These are phyloP conservation scores for Genyomyrus donnyi DNA, from an alignment of 2,113 vertebrate genomes.

Conservation along the genomic window DNA sequence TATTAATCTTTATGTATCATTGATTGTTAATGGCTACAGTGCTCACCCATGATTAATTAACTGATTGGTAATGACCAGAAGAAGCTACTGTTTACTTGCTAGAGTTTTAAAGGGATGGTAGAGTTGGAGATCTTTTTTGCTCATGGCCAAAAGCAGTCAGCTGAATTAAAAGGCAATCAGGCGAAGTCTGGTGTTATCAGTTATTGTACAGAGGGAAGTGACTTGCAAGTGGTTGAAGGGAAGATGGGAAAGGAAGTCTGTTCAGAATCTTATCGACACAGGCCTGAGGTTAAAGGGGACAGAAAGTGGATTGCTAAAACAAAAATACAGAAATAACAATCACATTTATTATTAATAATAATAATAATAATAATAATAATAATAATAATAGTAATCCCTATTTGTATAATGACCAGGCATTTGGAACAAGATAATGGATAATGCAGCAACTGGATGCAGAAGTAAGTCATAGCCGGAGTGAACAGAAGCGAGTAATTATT, in stretches of 20 bases:
- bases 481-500: not conserved
- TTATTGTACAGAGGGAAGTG: not conserved
- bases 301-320: not conserved
- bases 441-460: not conserved
- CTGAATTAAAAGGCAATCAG: constrained; percentile 18
- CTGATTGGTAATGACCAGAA: constrained; percentile 4
- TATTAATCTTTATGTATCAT: constrained; percentile 22
- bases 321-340: not conserved
- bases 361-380: not conserved
- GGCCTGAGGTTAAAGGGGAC: not conserved
- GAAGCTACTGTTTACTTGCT: not conserved
- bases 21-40: constrained; percentile 17
- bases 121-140: not conserved
- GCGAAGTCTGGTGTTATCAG: not conserved
- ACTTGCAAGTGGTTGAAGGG: not conserved
- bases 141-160: not conserved
- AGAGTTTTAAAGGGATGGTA: not conserved
- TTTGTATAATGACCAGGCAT: not conserved
- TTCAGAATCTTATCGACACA: not conserved
- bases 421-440: not conserved
- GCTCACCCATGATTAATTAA: constrained; percentile 15
- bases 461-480: not conserved
- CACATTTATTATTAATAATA: not conserved
- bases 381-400: not conserved
- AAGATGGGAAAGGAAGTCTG: not conserved